Evolutionary conservation across 2,113 vertebrate genomes (phyloP), one percentile per base, ranked within the genome.

Genomic region (Engraulis encrasicolus): DNA sequence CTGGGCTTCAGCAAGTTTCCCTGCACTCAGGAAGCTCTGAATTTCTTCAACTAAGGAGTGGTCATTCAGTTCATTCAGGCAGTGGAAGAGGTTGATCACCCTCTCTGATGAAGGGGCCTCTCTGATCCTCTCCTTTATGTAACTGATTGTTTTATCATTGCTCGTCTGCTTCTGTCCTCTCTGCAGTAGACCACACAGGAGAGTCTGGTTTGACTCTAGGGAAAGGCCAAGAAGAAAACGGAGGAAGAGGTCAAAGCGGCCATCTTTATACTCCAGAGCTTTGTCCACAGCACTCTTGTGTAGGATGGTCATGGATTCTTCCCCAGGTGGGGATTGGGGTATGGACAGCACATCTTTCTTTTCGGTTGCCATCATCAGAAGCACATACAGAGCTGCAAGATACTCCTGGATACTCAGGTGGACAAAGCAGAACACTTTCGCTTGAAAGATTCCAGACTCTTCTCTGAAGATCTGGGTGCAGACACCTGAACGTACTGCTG

Each of bases 401-500:
- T 83, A 78, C 58, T 86, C 85, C 85, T 86, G 85, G 80, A 86
- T 83, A 23, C 85, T 86, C 58, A 86, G 58, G 15, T 86, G 85
- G 19, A 86, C 81, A 83, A 86, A 86, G 37, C 85, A 86, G 45
- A 83, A 86, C 54, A 86, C 81, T 61, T 31, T 83, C 34, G 74
- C 58, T 19, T 49, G n/a, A 61, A 83, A 83, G 54, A 86, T 54
- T 11, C 78, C 81, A 34, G 23, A 79, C 77, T 86, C 85, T 58
- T 86, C 85, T 78, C 50, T 80, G 61, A 86, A 86, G 9, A 86
- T 86, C 49, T 86, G 78, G 40, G 85, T 86, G 82, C 85, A 86
- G 19, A 86, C 80, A 17, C 78, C 61, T 78, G 85, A 86, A 48
- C 83, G 82, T 20, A 81, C 85, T 4, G n/a, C 45, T 7, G 85